These are phyloP conservation scores for Eupeodes luniger DNA, from an alignment of 2,888 invertebrate genomes.

Conservation along the genomic window DNA sequence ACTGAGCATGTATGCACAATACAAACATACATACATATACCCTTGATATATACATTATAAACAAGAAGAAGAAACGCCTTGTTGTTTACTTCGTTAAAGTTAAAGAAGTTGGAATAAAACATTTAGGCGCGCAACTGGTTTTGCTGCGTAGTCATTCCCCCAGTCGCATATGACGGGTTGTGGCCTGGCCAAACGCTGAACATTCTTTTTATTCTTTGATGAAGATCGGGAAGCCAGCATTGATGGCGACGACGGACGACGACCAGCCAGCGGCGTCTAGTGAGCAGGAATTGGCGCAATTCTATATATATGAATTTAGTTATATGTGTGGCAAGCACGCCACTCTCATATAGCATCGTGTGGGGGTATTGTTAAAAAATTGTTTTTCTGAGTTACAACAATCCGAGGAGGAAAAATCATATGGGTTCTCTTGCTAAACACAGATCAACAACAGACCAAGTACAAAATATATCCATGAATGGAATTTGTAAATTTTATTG, in stretches of 20 bases:
- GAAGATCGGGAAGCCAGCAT: conserved; percentile 22
- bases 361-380: conserved; percentile 61
- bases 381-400: conserved; percentile 48
- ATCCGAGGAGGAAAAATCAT: conserved; percentile 50
- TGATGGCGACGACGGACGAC: conserved; percentile 23
- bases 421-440: conserved; percentile 45
- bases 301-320: conserved; percentile 4
- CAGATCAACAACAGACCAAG: conserved; percentile 17
- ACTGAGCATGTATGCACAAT: too few relatives aligned
- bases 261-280: conserved; percentile 28
- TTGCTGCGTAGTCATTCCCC: conserved; percentile 17
- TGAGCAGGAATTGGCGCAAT: conserved; percentile 61
- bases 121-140: conserved; percentile 71
- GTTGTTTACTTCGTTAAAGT: conserved; percentile 46
- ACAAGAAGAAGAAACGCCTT: conserved; percentile 37
- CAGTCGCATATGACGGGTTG: not conserved
- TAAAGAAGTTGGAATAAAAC: conserved; percentile 43
- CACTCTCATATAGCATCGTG: conserved; percentile 29
- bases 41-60: not conserved
- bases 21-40: not conserved
- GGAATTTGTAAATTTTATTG: conserved; percentile 83
- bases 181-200: conserved; percentile 26
- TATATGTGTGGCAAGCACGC: conserved; percentile 65
- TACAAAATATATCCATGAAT: conserved; percentile 81
- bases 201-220: conserved; percentile 48